These are phyloP conservation scores for Heliothis subflexa DNA, from an alignment of 1,140 invertebrate genomes.

Conservation along the genomic window DNA sequence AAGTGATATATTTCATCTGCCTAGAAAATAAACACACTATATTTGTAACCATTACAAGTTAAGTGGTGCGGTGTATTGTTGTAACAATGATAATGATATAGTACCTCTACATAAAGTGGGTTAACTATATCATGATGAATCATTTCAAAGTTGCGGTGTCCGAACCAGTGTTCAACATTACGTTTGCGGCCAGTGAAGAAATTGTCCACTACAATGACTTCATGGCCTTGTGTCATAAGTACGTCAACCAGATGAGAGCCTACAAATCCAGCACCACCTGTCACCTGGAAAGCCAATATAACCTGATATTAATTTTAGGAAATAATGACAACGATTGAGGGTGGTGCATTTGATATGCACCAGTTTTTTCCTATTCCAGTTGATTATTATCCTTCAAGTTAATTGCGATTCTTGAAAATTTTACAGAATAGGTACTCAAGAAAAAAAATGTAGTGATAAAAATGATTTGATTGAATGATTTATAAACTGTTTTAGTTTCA, in stretches of 20 bases:
- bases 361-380: no score
- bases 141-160: slow-evolving; percentile 99
- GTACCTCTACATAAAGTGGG: slow-evolving; percentile 96
- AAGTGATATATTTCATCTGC: slow-evolving; percentile 99
- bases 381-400: no score
- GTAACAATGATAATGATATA: slow-evolving; percentile 16
- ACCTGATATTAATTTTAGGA: slow-evolving; percentile 3
- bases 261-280: slow-evolving; percentile 99
- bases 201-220: slow-evolving; percentile 99
- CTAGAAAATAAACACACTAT: slow-evolving; percentile 65
- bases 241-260: slow-evolving; percentile 98
- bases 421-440: no score
- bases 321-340: no score
- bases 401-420: no score
- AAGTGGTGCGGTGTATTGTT: not conserved
- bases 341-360: no score
- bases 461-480: no score
- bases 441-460: no score
- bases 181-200: slow-evolving; percentile 99
- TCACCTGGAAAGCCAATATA: slow-evolving; percentile 88
- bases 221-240: slow-evolving; percentile 98
- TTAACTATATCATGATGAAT: slow-evolving; percentile 99
- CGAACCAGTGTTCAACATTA: slow-evolving; percentile 99
- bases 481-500: no score
- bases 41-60: not conserved